phyloP scores from a whole-genome alignment of 1,140 invertebrate genomes.

The Lordiphosa collinella region DNA sequence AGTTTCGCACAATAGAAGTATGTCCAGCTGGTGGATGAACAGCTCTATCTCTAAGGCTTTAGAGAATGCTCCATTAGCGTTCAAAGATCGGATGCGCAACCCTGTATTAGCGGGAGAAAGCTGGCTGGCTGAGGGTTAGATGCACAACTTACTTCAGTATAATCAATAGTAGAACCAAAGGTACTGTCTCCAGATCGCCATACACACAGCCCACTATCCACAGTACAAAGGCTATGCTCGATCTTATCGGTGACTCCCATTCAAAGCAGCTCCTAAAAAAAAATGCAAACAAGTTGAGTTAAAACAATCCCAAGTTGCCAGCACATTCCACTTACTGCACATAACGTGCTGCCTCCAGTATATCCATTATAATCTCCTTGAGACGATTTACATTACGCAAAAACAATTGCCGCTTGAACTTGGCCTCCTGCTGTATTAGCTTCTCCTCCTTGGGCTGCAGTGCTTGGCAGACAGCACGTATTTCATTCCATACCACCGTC shows the following conservation, averaged over 20 bases:
- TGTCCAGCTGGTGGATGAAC: too few species aligned
- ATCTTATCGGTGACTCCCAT: constrained; percentile 96
- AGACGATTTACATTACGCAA: constrained; percentile 96
- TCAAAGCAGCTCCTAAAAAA: constrained; percentile 92
- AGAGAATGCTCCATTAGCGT: too few species aligned
- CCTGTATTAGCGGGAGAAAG: too few species aligned
- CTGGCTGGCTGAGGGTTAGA: too few species aligned
- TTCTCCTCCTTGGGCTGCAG: constrained; percentile 98
- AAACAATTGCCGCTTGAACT: constrained; percentile 97
- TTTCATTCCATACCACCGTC: constrained; percentile 94
- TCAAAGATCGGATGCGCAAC: too few species aligned
- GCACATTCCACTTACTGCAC: constrained; percentile 87
- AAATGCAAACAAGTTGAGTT: background rate
- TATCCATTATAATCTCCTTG: constrained; percentile 92
- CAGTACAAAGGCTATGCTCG: constrained; percentile 90
- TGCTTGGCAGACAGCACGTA: constrained; percentile 91
- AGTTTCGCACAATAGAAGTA: too few species aligned
- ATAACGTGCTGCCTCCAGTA: constrained; percentile 94
- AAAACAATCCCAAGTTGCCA: background rate
- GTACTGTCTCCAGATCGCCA: constrained; percentile 89
- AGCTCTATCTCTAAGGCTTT: too few species aligned
- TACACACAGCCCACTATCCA: constrained; percentile 83
- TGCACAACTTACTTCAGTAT: constrained; percentile 85
- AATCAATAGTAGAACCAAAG: constrained; percentile 86
- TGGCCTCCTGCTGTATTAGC: constrained; percentile 95